Conservation (phyloP, 2,113 vertebrate genomes). For the Antigone vipio region DNA sequence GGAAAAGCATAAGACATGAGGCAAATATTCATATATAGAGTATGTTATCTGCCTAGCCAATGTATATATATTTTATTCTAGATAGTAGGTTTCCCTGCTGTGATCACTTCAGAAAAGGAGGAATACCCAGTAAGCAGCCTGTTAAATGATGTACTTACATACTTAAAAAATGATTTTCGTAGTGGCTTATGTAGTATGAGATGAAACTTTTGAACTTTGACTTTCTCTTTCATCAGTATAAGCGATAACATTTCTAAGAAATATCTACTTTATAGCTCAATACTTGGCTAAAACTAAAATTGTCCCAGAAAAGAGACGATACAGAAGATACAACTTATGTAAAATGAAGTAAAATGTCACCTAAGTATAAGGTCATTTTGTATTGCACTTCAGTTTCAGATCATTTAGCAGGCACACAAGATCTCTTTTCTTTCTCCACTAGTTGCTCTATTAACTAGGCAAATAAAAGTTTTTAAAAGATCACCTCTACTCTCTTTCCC, state of each 20-base stretch:
- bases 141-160: not conserved
- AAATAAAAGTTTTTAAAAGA: not conserved
- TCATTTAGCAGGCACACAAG: not conserved
- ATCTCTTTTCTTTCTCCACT: not conserved
- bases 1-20: not conserved
- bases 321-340: not conserved
- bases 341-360: slow-evolving; percentile 24
- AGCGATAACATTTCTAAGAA: not conserved
- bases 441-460: not conserved
- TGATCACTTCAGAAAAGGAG: not conserved
- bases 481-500: not conserved
- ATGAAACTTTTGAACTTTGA: not conserved
- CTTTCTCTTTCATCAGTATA: not conserved
- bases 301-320: not conserved
- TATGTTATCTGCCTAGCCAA: not conserved
- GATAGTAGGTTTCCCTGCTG: not conserved
- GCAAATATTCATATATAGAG: not conserved
- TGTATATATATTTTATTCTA: not conserved
- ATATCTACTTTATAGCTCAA: not conserved
- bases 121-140: not conserved
- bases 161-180: not conserved
- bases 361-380: not conserved
- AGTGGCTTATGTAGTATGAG: not conserved
- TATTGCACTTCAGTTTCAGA: not conserved
- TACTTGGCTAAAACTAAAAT: not conserved